Percentiles rank a stretch among this genome's conserved stretches.
phyloP scores from a whole-genome alignment of 37 sponge, comb jelly and placozoan genomes.

The Bolinopsis microptera region DNA sequence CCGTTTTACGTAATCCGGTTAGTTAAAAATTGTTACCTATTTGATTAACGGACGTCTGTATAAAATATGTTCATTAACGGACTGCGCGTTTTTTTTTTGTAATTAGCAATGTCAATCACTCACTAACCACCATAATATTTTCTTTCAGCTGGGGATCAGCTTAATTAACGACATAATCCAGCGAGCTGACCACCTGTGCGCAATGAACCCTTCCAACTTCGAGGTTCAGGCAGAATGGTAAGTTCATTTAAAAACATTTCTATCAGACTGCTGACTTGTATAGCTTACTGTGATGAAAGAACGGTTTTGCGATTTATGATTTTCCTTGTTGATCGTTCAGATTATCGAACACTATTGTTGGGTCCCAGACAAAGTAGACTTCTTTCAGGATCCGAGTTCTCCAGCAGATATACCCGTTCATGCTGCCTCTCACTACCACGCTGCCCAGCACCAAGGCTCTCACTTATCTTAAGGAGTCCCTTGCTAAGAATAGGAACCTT shows the following conservation, averaged over 20 bases:
- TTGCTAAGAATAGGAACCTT: neutral
- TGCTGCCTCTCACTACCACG: neutral
- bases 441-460: neutral
- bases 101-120: too few relatives aligned
- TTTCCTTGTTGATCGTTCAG: too few relatives aligned
- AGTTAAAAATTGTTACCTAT: too few relatives aligned
- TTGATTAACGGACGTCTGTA: too few relatives aligned
- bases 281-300: neutral
- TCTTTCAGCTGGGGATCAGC: conserved; percentile 34
- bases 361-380: too few relatives aligned
- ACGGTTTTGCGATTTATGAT: too few relatives aligned
- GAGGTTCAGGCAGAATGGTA: conserved; percentile 43
- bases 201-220: neutral
- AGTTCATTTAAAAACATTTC: neutral
- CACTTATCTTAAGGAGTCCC: neutral
- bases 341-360: too few relatives aligned
- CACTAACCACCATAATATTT: too few relatives aligned
- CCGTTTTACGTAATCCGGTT: neutral
- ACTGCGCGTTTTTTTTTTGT: too few relatives aligned
- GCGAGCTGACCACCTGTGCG: conserved; percentile 5
- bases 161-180: conserved; percentile 26
- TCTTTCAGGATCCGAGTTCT: conserved; percentile 10
- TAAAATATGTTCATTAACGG: too few relatives aligned
- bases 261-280: too few relatives aligned
- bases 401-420: conserved; percentile 44